Conservation (phyloP, 2,113 vertebrate species). For the Gobius niger region DNA sequence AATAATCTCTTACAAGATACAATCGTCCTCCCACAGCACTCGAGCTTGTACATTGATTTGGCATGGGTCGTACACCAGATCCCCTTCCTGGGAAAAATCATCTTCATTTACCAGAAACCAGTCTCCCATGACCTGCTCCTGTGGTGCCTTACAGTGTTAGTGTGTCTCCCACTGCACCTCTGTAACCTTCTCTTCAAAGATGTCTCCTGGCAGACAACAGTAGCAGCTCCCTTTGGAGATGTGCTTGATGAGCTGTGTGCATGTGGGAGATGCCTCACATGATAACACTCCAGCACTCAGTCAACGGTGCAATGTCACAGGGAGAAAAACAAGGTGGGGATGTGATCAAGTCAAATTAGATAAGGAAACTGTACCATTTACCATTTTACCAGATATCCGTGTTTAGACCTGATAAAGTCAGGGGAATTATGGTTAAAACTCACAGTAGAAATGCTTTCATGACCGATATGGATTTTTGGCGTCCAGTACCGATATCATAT, state of each 20-base stretch:
- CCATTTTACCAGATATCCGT: background rate
- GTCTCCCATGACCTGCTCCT: background rate
- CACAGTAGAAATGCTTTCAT: background rate
- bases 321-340: background rate
- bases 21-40: too few relatives aligned
- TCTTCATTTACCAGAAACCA: constrained; percentile 15
- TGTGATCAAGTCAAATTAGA: background rate
- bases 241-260: constrained; percentile 29
- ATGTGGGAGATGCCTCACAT: constrained; percentile 21
- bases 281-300: background rate
- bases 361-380: background rate
- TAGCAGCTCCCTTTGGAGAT: constrained; percentile 15
- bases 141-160: background rate
- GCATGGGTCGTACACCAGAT: background rate
- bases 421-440: background rate
- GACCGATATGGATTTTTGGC: too few relatives aligned
- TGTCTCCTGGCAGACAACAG: constrained; percentile 16
- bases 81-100: background rate
- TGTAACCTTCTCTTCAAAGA: constrained; percentile 24
- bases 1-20: too few relatives aligned
- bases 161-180: constrained; percentile 5
- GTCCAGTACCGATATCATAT: too few relatives aligned
- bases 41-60: background rate
- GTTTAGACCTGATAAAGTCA: background rate
- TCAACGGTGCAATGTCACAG: background rate